A percentile compares a stretch with the other conserved stretches of the same genome.
These are phyloP conservation scores for Notothenia rossii DNA, from an alignment of 2,113 vertebrate species.

Conservation along the genomic window DNA sequence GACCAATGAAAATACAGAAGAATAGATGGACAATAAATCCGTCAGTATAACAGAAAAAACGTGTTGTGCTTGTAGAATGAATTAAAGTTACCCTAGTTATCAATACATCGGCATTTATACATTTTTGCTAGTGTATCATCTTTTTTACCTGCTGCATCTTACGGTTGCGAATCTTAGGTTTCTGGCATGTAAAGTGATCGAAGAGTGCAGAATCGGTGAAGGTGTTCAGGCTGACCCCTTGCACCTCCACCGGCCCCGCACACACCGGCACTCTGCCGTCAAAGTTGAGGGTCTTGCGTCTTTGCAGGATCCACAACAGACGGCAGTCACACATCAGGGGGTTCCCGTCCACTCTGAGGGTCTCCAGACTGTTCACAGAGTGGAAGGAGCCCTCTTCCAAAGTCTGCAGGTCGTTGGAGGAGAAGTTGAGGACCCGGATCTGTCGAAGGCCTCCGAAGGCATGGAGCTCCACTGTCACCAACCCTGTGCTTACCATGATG, in stretches of 20 bases:
- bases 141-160: conserved; percentile 89
- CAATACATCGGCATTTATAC: background rate
- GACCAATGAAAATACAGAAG: conserved; percentile 7
- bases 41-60: background rate
- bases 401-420: conserved; percentile 92
- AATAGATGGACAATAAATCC: background rate
- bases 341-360: conserved; percentile 94
- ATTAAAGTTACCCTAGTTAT: background rate
- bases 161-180: conserved; percentile 94
- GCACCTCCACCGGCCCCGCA: conserved; percentile 90
- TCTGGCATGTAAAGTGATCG: conserved; percentile 97
- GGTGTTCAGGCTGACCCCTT: conserved; percentile 89
- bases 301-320: conserved; percentile 97
- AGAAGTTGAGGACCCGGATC: conserved; percentile 95
- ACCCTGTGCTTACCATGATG: conserved; percentile 91
- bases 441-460: conserved; percentile 93
- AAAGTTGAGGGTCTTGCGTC: conserved; percentile 95
- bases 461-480: conserved; percentile 90
- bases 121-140: background rate
- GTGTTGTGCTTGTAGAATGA: background rate
- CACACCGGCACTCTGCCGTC: conserved; percentile 94
- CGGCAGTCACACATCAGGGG: conserved; percentile 97
- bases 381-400: conserved; percentile 96
- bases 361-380: conserved; percentile 96
- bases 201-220: conserved; percentile 95